A percentile compares a stretch with the other conserved stretches of the same genome.
Evolutionary conservation across 1,140 invertebrate species (phyloP).

Genomic region (Drosophila lini): DNA sequence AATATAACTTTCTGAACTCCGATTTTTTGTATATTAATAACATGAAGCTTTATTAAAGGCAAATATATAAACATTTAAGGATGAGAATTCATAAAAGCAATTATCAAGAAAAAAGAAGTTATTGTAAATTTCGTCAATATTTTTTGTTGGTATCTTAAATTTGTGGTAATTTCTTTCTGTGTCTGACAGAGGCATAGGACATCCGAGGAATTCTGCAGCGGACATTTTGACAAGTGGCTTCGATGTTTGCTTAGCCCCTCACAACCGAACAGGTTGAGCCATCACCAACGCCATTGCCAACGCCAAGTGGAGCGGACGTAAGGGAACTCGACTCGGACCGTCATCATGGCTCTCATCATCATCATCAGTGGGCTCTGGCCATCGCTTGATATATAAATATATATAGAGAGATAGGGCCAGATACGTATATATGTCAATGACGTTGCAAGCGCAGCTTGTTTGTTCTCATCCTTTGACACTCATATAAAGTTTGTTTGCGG

Average conservation of each 20-base stretch:
- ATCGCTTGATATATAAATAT: conserved; percentile 2
- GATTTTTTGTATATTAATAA: background rate
- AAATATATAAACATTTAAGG: too few species aligned
- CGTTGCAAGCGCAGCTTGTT: conserved; percentile 67
- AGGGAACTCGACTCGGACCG: conserved; percentile 22
- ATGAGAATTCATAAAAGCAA: too few species aligned
- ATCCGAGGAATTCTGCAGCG: conserved; percentile 9
- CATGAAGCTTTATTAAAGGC: background rate
- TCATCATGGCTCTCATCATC: conserved; percentile 20
- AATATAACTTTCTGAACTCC: background rate
- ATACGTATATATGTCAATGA: conserved; percentile 78
- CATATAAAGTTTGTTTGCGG: conserved; percentile 83
- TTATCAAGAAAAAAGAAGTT: too few species aligned
- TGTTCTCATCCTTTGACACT: conserved; percentile 81
- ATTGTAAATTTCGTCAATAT: too few species aligned
- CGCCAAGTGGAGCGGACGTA: conserved; percentile 9
- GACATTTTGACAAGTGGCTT: conserved; percentile 71
- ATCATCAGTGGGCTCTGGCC: conserved; percentile 12
- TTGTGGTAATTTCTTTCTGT: background rate
- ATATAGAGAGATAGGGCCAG: conserved; percentile 1
- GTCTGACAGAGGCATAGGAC: background rate
- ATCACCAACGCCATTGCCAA: conserved; percentile 19
- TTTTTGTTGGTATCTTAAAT: background rate
- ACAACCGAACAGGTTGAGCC: conserved; percentile 31
- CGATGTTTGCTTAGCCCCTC: conserved; percentile 54